A percentile compares a stretch with the other conserved stretches of the same genome.
Evolutionary conservation across 2,797 vertebrate genomes (phyloP).

Genomic region (Coregonus ussuriensis): DNA sequence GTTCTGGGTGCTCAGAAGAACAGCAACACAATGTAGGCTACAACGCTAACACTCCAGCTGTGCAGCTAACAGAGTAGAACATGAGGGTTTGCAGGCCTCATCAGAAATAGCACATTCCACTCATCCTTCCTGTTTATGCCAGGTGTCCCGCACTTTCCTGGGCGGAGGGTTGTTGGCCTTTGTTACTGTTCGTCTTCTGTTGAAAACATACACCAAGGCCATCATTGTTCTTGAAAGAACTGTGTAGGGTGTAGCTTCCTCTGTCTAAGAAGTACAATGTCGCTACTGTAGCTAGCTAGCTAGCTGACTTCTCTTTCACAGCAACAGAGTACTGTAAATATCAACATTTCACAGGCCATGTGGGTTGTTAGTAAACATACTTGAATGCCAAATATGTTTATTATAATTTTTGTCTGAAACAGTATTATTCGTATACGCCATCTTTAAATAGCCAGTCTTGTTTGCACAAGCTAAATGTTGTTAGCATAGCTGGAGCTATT

Average conservation of each 20-base stretch:
- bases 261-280: neutral
- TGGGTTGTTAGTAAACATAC: neutral
- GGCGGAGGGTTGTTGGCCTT: neutral
- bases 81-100: neutral
- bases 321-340: neutral
- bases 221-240: conserved; percentile 8
- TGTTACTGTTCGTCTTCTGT: neutral
- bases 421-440: neutral
- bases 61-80: conserved; percentile 1
- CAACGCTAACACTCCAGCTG: neutral
- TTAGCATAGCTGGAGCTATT: conserved; percentile 3
- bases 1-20: neutral
- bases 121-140: neutral
- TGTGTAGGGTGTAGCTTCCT: conserved; percentile 7
- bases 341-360: neutral
- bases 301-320: neutral
- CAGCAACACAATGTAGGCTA: too few relatives aligned
- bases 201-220: neutral
- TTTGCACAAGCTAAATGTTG: neutral
- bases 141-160: neutral
- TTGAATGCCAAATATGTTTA: too few relatives aligned
- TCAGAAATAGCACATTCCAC: too few relatives aligned
- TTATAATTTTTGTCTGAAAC: too few relatives aligned
- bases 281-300: neutral
- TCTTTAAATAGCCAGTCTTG: neutral